Base-by-base conservation (phyloP, 2,113 vertebrate genomes). In the Neoarius graeffei region DNA sequence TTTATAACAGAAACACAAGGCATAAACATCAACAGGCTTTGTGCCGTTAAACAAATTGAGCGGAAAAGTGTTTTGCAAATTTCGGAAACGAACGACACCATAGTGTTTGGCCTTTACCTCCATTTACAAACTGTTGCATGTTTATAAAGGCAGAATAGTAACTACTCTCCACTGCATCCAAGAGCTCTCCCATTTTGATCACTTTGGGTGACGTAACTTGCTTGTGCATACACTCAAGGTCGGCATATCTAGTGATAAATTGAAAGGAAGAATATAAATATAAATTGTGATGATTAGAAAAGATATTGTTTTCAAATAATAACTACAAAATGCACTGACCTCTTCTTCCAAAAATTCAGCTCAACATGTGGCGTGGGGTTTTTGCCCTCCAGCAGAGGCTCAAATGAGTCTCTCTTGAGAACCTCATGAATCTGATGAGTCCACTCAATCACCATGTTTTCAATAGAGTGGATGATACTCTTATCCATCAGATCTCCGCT, bases 361-460 rank as follows among this genome's bases (percentile, higher is more conserved):
- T 99, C 98, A n/a, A 94, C 93, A 42, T 87, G 92, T 0, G 98
- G 97, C 3, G 86, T 96, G 0, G 97, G 96, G 82, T 95, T 94
- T 86, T 89, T 93, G 87, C 96, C 97, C 76, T 94, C 93, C 30
- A 96, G 89, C 59, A 98, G 94, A 0, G 89, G 89, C 77, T 97
- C 97, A 6, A 95, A 96, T 10, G 97, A 97, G 69, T 98, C 96
- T 84, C 93, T 98, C 91, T 93, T 96, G 71, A 99, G 92, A 1
- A 96, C 96, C 1, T 20, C 91, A 0, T 95, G 92, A 73, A 99
- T 94, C 94, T 97, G 98, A 93, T 95, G 95, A 92, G 96, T 98
- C 98, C 98, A 99, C 57, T 95, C 96, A 14, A 99, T 97, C 93
- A 99, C 95, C 60, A 96, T 93, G 0, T 97, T 96, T 93, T 99